Evolutionary conservation across 2,113 vertebrate species (phyloP), one percentile per base, ranked within the genome.

Genomic region (Neogobius melanostomus): DNA sequence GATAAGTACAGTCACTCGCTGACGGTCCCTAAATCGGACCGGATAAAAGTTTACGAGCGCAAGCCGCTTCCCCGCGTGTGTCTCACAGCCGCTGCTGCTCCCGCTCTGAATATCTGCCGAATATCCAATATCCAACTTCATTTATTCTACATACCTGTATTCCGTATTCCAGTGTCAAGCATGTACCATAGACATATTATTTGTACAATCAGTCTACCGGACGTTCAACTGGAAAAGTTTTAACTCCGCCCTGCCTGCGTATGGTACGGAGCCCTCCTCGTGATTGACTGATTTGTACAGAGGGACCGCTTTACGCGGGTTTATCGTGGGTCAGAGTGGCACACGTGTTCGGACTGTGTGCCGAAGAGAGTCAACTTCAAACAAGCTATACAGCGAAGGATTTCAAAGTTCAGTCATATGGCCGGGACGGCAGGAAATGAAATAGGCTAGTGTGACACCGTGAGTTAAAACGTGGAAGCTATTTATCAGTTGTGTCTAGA

Each of bases 191-290:
- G n/a, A n/a, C n/a, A n/a, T n/a, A n/a, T n/a, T n/a, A n/a, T n/a
- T n/a, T n/a, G n/a, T n/a, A 15, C 42, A 16, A 42, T 28, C 53
- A 28, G 53, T 5, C 28, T 36, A 36, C 28, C 28, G 28, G 28
- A 36, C 28, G 28, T 36, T 36, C 28, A 36, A 36, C 3, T 36
- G 28, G 28, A 36, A 36, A 36, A 36, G 28, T 36, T 36, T n/a
- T 44, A 78, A 77, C 89, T 79, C 82, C 87, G 77, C 87, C 87
- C 85, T 54, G 16, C 28, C 28, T 36, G 28, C 3, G 28, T 36
- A 36, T 36, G 28, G 28, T 36, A 4, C 28, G 28, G 28, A 3
- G 53, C 4, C 52, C 52, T 21, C 52, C 17, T 28, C 6, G 46
- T 7, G 21, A 7, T 15, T 60, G 52, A 12, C 59, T 54, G 60